A percentile compares a stretch with the other conserved stretches of the same genome.
Evolutionary conservation across 53 echinoderm and acorn worm genomes (phyloP).

Genomic region (Arbacia lixula): DNA sequence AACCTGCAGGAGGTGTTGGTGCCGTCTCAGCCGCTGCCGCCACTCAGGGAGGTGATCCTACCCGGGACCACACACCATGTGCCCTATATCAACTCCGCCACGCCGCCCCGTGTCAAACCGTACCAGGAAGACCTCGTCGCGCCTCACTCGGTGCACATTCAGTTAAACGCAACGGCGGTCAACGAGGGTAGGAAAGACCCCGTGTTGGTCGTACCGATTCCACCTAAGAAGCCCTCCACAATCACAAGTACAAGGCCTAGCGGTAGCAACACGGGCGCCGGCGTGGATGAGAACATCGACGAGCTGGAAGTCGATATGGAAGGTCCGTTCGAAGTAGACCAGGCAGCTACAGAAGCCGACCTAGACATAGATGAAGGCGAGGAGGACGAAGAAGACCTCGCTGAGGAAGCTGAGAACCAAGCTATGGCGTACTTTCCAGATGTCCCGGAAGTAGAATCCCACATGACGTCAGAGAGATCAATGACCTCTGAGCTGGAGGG

Average conservation of each 20-base stretch:
- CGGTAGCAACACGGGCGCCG: conserved; percentile 1
- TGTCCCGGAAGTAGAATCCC: conserved; percentile 32
- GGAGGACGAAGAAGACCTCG: not conserved
- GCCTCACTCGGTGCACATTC: conserved; percentile 5
- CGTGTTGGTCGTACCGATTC: not conserved
- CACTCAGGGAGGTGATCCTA: conserved; percentile 20
- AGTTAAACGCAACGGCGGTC: conserved; percentile 11
- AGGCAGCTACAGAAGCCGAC: not conserved
- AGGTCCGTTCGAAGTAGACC: not conserved
- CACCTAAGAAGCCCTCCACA: conserved; percentile 22
- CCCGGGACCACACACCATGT: not conserved
- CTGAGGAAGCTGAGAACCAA: conserved; percentile 6
- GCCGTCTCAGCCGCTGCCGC: conserved; percentile 36
- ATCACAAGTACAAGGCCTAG: conserved; percentile 35
- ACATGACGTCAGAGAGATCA: conserved; percentile 1
- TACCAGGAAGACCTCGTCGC: conserved; percentile 22
- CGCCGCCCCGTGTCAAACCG: not conserved
- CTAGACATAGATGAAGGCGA: not conserved
- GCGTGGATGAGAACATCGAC: not conserved
- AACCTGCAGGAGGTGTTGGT: conserved; percentile 14
- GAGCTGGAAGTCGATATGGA: not conserved
- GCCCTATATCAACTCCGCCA: not conserved
- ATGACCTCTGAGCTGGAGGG: conserved; percentile 8
- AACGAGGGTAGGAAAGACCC: not conserved
- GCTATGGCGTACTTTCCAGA: conserved; percentile 26